Evolutionary conservation across 92 coral and sea anemone species (phyloP), one percentile per base, ranked within the genome.

Genomic region (Epizoanthus stellaris): DNA sequence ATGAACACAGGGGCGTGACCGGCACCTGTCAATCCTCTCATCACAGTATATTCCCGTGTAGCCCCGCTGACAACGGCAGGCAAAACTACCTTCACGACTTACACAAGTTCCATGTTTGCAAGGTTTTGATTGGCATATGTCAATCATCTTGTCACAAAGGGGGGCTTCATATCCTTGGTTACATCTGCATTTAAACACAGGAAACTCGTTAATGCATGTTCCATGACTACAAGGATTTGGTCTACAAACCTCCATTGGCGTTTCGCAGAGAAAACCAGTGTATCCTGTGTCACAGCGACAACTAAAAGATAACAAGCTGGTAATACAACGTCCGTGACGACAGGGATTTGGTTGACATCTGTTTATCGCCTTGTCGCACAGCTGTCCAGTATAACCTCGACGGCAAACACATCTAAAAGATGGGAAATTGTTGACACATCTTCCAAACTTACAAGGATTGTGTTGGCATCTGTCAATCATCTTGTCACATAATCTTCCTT

Each of bases 281-380:
- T 80, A 93, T 54, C 92, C 90, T 34, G 59, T 70, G 4, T 86
- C 73, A 60, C 95, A 93, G 14, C 61, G 60, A 65, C 98, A 95
- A 6, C 75, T 72, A 59, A 85, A 93, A 25, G 90, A 77, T 5
- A 73, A 66, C 7, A 15, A 70, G 15, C 74, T 74, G 75, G 82
- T 20, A 52, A 85, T 56, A 68, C 98, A 95, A 15, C 23, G 60
- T 2, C 98, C 98, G 20, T 85, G 66, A 63, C 70, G 86, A 77
- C 98, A 95, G 54, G 98, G 98, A 45, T 88, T 92, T 36, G 91
- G 83, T 58, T 73, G 75, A 56, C 98, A 95, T 38, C 85, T 86
- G 80, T 91, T 85, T 14, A 81, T 65, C 15, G 25, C 67, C 13
- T 69, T 66, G 12, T 90, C 88, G 20, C 98, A 95, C 11, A 88